phyloP scores from a whole-genome alignment of 30 jellyfish, hydroid and myxozoan genomes.

The Aurelia sp. region DNA sequence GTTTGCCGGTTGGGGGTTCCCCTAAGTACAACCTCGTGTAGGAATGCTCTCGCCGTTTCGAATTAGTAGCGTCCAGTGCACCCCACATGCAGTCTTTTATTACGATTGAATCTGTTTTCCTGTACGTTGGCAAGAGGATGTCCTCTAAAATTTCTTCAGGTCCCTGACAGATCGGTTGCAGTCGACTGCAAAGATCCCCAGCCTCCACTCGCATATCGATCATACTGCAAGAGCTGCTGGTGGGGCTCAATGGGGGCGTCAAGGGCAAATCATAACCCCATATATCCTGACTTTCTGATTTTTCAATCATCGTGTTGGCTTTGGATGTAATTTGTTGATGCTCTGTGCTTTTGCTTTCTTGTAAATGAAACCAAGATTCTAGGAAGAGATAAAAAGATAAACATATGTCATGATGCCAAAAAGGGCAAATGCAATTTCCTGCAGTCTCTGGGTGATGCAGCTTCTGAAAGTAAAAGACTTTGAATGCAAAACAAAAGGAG shows the following conservation, averaged over 20 bases:
- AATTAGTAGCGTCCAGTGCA: conserved; percentile 11
- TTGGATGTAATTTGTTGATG: no score
- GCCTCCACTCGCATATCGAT: conserved; percentile 5
- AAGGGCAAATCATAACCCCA: conserved; percentile 45
- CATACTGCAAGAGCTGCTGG: background rate
- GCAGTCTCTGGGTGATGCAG: no score
- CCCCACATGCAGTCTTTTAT: conserved; percentile 79
- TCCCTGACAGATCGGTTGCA: conserved; percentile 26
- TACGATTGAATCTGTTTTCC: conserved; percentile 49
- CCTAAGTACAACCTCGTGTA: conserved; percentile 63
- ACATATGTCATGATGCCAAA: no score
- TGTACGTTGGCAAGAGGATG: conserved; percentile 9
- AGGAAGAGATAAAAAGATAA: no score
- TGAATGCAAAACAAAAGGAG: no score
- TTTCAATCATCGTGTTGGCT: conserved; percentile 49
- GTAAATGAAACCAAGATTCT: no score
- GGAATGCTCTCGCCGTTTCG: conserved; percentile 44
- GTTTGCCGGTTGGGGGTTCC: conserved; percentile 57
- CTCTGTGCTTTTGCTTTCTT: no score
- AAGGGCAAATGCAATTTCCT: no score
- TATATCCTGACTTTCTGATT: conserved; percentile 35
- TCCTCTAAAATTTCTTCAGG: conserved; percentile 6
- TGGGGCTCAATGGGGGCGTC: conserved; percentile 72
- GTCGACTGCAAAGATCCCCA: conserved; percentile 8
- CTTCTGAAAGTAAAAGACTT: no score